Conservation (phyloP, 2,888 invertebrate genomes). For the Mamestra brassicae region DNA sequence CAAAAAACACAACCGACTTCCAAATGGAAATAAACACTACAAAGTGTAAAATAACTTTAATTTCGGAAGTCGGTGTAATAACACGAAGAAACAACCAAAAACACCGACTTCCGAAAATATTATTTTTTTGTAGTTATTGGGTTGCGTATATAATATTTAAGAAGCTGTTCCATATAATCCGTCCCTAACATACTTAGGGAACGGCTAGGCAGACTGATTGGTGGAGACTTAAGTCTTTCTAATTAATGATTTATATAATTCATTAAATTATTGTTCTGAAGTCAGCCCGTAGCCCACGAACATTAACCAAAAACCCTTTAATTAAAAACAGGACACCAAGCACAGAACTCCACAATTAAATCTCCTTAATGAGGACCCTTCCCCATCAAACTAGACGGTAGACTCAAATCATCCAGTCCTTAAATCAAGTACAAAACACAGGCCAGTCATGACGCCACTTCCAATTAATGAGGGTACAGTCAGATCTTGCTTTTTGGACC, state of each 20-base stretch:
- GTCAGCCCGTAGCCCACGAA: not conserved
- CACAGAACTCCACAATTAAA: constrained; percentile 30
- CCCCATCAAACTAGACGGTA: constrained; percentile 48
- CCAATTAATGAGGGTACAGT: constrained; percentile 85
- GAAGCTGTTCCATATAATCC: too few species aligned
- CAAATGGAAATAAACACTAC: too few species aligned
- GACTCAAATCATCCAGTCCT: constrained; percentile 59
- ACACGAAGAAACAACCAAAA: too few species aligned
- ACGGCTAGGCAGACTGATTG: too few species aligned
- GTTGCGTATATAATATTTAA: too few species aligned
- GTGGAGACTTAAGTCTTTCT: not conserved
- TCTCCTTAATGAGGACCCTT: constrained; percentile 39
- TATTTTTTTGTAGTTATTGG: too few species aligned
- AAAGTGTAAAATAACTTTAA: too few species aligned
- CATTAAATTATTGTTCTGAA: not conserved
- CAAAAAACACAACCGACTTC: too few species aligned
- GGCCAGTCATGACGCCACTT: constrained; percentile 73
- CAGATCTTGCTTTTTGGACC: constrained; percentile 79
- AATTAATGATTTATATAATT: not conserved
- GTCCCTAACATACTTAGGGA: too few species aligned
- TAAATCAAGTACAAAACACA: constrained; percentile 77
- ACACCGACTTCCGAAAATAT: too few species aligned
- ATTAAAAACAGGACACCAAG: constrained; percentile 33
- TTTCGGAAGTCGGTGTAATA: too few species aligned
- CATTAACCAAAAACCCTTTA: constrained; percentile 41